Evolutionary conservation across 1,140 invertebrate species (phyloP).

Genomic region (Procambarus clarkii): DNA sequence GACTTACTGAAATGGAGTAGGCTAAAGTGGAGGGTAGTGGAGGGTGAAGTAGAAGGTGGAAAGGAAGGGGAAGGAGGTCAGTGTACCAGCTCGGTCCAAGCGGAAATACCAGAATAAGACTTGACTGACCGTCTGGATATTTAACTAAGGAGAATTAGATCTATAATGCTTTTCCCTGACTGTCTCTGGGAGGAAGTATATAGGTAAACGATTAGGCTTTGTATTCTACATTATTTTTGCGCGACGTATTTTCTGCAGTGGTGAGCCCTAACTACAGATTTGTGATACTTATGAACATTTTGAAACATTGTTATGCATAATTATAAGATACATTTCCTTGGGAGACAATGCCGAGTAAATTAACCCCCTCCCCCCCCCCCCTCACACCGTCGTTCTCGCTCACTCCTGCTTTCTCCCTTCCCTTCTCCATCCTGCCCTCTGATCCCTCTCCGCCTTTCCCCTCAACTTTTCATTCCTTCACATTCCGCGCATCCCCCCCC

Average conservation of each 20-base stretch:
- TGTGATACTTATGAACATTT: not conserved
- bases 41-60: slow-evolving; percentile 25
- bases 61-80: not conserved
- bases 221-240: not conserved
- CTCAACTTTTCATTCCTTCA: too few relatives aligned
- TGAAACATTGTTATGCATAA: not conserved
- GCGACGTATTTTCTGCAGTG: too few relatives aligned
- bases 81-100: not conserved
- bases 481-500: too few relatives aligned
- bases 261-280: not conserved
- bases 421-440: too few relatives aligned
- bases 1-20: slow-evolving; percentile 61
- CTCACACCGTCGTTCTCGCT: too few relatives aligned
- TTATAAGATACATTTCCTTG: not conserved
- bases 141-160: not conserved
- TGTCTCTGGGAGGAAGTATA: not conserved
- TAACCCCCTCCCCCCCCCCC: too few relatives aligned
- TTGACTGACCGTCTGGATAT: not conserved
- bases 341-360: too few relatives aligned
- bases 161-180: too few relatives aligned
- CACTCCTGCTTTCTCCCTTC: too few relatives aligned
- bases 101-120: slow-evolving; percentile 8
- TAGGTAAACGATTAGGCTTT: not conserved
- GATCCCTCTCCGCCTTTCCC: too few relatives aligned
- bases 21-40: slow-evolving; percentile 42